Base-by-base conservation (phyloP, 2,888 invertebrate species). In the Heliconius cydno region DNA sequence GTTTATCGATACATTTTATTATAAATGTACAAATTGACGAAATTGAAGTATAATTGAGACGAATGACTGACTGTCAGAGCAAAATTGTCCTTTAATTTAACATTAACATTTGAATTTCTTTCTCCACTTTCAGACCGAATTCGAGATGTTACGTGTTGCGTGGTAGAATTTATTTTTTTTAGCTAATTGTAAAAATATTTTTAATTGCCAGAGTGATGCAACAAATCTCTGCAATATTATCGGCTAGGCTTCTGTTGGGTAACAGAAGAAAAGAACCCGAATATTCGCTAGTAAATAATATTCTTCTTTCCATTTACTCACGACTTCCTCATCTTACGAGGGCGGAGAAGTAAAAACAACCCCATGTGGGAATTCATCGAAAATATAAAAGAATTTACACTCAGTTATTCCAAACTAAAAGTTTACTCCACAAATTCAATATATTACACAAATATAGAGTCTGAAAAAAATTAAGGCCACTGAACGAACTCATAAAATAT, bases 401-500 rank as follows among this genome's bases (percentile, higher is more conserved):
- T 30, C 13, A 25, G 12, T 30, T 28, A 65, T 13, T 34, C 41
- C 5, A 70, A n/a, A 41, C 38, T 41, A 10, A 71, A 52, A 71
- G 7, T 28, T 19, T 34, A 34, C 7, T 25, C 1, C 60, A n/a
- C 22, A 60, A 10, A n/a, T 57, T 60, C 30, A 60, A 57, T 57
- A 7, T 38, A n/a, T 57, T 60, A 73, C 10, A 60, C 25, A 60
- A 73, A 38, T 73, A 73, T 73, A 34, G 7, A 22, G 15, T 12
- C 22, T 30, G 22, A 30, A 19, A 75, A 28, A 65, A 46, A 65
- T 65, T 66, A 75, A 46, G 46, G 22, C 41, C 75, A 66, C 75
- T 66, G 66, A 75, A 46, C 28, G 75, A 75, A n/a, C 75, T 75
- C 65, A 75, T 75, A 41, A 75, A 75, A 75, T 65, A 75, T 75